Conservation (phyloP, 2,113 vertebrate species). For the Ahaetulla prasina region DNA sequence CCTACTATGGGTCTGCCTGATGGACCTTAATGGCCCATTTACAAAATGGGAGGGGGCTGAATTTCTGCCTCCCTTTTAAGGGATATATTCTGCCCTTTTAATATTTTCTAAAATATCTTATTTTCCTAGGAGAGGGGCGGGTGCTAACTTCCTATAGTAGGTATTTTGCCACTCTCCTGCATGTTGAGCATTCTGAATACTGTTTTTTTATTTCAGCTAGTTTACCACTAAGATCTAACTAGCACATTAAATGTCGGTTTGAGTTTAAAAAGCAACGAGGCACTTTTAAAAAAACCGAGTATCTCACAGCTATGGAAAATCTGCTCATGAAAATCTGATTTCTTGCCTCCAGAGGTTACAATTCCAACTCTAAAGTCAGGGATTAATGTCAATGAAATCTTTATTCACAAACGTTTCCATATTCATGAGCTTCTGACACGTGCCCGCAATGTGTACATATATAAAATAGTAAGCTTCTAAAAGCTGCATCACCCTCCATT, state of each 20-base stretch:
- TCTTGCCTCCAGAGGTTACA: neutral
- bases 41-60: too few relatives aligned
- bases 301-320: neutral
- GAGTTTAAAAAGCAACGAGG: neutral
- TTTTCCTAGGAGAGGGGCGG: too few relatives aligned
- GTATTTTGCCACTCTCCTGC: neutral
- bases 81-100: too few relatives aligned
- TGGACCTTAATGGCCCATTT: too few relatives aligned
- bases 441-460: constrained; percentile 16
- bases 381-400: constrained; percentile 36
- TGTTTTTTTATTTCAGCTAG: neutral
- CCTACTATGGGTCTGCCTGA: too few relatives aligned
- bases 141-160: neutral
- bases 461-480: constrained; percentile 27
- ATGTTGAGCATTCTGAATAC: neutral
- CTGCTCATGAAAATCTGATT: constrained; percentile 14
- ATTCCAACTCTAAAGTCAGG: constrained; percentile 23
- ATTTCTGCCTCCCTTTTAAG: too few relatives aligned
- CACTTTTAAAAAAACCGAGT: neutral
- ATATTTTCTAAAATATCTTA: too few relatives aligned
- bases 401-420: constrained; percentile 48
- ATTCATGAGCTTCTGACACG: constrained; percentile 42
- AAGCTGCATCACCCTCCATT: constrained; percentile 42
- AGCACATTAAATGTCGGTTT: rapidly evolving
- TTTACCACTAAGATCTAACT: neutral